phyloP scores from a whole-genome alignment of 2,797 vertebrate genomes.

The Enteromius paludinosus region DNA sequence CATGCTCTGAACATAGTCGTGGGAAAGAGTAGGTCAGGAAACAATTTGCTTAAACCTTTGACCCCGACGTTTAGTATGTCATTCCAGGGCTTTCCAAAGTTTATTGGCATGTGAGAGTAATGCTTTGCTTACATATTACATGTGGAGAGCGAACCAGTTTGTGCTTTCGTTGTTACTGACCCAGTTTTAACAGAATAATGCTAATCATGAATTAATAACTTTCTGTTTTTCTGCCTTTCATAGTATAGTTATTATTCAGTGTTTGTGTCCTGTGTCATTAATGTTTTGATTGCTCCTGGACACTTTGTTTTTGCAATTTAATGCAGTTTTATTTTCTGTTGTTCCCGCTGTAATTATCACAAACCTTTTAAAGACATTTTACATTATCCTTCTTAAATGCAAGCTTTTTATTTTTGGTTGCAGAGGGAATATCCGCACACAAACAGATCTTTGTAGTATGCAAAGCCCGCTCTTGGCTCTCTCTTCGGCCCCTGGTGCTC shows the following conservation, averaged over 20 bases:
- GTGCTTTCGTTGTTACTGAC: constrained; percentile 28
- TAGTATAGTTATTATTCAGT: neutral
- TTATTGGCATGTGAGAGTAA: constrained; percentile 39
- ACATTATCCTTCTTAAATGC: constrained; percentile 38
- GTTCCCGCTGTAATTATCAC: constrained; percentile 8
- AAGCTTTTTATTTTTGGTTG: constrained; percentile 58
- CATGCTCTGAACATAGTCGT: constrained; percentile 37
- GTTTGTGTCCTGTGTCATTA: neutral
- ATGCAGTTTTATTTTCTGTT: neutral
- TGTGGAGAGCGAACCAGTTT: constrained; percentile 27
- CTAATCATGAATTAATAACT: constrained; percentile 12
- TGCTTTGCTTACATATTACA: constrained; percentile 33
- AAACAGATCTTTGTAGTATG: constrained; percentile 63
- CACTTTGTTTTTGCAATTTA: neutral
- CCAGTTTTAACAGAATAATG: constrained; percentile 25
- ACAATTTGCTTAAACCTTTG: constrained; percentile 36
- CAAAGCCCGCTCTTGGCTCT: constrained; percentile 47
- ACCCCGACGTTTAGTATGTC: constrained; percentile 23
- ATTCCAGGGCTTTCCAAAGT: constrained; percentile 23
- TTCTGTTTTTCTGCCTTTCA: neutral
- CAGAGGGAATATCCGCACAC: constrained; percentile 62
- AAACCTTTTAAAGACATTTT: constrained; percentile 1
- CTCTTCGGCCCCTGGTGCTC: constrained; percentile 40
- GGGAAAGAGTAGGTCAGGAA: constrained; percentile 37
- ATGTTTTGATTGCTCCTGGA: constrained; percentile 1